phyloP scores from a whole-genome alignment of 35 echinoderm and acorn worm genomes.

The Heliocidaris erythrogramma region DNA sequence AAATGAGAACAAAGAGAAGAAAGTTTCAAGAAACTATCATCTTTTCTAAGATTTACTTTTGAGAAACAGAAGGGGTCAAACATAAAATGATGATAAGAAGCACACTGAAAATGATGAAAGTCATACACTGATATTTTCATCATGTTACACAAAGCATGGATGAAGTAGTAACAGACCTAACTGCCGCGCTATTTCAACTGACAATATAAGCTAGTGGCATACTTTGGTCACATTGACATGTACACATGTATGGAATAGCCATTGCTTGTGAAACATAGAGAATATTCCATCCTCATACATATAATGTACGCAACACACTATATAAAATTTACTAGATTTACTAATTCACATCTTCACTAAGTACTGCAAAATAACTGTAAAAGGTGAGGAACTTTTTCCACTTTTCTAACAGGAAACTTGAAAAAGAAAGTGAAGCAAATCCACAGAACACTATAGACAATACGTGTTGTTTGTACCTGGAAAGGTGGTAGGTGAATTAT shows the following conservation, averaged over 20 bases:
- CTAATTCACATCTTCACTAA: not conserved
- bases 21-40: not conserved
- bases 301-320: not conserved
- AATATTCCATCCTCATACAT: not conserved
- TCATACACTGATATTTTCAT: not conserved
- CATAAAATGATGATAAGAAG: not conserved
- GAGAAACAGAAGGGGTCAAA: not conserved
- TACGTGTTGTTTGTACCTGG: constrained; percentile 23
- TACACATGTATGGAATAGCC: not conserved
- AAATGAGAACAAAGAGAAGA: no score
- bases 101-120: not conserved
- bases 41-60: not conserved
- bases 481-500: constrained; percentile 40
- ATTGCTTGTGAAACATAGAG: not conserved
- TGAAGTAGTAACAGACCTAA: not conserved
- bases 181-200: not conserved
- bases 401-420: not conserved
- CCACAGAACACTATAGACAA: not conserved
- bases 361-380: not conserved
- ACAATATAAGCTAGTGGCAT: not conserved
- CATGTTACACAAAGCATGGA: not conserved
- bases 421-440: constrained; percentile 16
- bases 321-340: not conserved
- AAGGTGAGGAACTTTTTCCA: not conserved
- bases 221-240: not conserved